phyloP scores from a whole-genome alignment of 2,797 vertebrate species.

The Neosilurus mollespiculum region DNA sequence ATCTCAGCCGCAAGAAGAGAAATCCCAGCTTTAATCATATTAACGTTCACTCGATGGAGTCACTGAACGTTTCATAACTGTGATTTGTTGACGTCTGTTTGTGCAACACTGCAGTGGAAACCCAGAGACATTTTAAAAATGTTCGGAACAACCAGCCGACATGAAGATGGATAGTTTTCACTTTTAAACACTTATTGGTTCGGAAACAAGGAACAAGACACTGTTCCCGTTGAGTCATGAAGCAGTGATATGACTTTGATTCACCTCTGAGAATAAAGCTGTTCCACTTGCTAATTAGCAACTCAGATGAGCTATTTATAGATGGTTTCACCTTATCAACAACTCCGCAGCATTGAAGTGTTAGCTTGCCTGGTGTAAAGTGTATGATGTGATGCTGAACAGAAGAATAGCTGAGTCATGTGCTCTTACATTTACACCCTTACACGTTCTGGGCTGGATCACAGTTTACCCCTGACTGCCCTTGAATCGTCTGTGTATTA shows the following conservation, averaged over 20 bases:
- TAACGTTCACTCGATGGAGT: too few relatives aligned
- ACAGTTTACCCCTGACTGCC: neutral
- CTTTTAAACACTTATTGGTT: neutral
- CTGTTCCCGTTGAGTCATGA: constrained; percentile 35
- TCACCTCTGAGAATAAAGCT: constrained; percentile 48
- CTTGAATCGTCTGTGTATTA: neutral
- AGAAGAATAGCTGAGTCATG: constrained; percentile 44
- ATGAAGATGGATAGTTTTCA: neutral
- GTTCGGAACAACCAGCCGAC: too few relatives aligned
- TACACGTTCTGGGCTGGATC: neutral
- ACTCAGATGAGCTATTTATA: constrained; percentile 52
- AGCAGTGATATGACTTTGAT: constrained; percentile 48
- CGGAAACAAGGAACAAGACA: constrained; percentile 32
- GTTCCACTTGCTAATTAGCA: constrained; percentile 51
- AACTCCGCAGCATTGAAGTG: constrained; percentile 11
- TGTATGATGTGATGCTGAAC: constrained; percentile 24
- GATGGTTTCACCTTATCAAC: constrained; percentile 37
- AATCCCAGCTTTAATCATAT: too few relatives aligned
- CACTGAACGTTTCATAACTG: too few relatives aligned
- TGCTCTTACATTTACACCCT: constrained; percentile 17
- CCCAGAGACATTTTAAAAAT: too few relatives aligned
- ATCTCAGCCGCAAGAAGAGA: too few relatives aligned
- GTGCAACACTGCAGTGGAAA: too few relatives aligned
- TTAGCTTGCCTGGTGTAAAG: constrained; percentile 19
- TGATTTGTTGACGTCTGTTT: too few relatives aligned